phyloP scores from a whole-genome alignment of 37 sponge, comb jelly and placozoan genomes.

The Amphimedon queenslandica region DNA sequence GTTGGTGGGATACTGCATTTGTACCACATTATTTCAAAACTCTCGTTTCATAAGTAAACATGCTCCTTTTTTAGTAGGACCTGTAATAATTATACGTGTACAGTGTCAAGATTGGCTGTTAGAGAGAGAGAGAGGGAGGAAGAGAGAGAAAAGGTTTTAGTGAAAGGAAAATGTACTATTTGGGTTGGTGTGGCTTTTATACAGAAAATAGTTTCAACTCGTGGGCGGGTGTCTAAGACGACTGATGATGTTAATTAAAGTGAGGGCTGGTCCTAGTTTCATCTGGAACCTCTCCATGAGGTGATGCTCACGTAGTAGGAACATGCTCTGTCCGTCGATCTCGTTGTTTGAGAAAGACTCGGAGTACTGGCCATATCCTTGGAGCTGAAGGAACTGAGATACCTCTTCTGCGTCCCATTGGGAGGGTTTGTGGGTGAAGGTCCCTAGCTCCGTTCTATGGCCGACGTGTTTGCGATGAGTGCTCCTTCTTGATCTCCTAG shows the following conservation, averaged over 20 bases:
- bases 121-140: too few species aligned
- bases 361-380: slow-evolving; percentile 44
- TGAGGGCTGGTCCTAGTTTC: slow-evolving; percentile 75
- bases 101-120: too few species aligned
- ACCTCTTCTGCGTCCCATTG: slow-evolving; percentile 79
- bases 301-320: slow-evolving; percentile 65
- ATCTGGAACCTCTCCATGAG: slow-evolving; percentile 58
- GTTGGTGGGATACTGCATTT: too few species aligned
- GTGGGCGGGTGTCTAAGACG: slow-evolving; percentile 51
- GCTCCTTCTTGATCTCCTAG: slow-evolving; percentile 24
- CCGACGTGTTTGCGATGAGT: slow-evolving; percentile 6
- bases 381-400: slow-evolving; percentile 50
- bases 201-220: too few species aligned
- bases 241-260: slow-evolving; percentile 38
- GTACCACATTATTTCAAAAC: too few species aligned
- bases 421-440: slow-evolving; percentile 30
- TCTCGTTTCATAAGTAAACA: too few species aligned
- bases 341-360: slow-evolving; percentile 45
- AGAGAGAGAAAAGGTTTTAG: too few species aligned
- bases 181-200: too few species aligned
- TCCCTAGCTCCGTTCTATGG: slow-evolving; percentile 57
- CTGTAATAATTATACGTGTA: too few species aligned
- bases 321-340: slow-evolving; percentile 59
- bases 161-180: too few species aligned
- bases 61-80: too few species aligned